Conservation (phyloP, 2,888 invertebrate species). For the Pemphredon lugubris region DNA sequence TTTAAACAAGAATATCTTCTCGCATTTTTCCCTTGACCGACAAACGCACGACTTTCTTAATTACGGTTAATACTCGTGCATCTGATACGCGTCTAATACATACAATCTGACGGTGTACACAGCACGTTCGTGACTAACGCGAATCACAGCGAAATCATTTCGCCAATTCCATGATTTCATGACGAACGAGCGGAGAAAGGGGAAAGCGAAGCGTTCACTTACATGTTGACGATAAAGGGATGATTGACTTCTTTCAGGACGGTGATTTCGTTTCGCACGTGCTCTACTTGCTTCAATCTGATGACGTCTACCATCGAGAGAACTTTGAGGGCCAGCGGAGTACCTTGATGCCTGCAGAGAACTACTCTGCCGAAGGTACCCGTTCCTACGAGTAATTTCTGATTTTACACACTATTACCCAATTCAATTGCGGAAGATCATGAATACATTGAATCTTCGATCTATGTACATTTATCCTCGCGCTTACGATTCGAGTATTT, state of each 20-base stretch:
- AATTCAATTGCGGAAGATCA: no score
- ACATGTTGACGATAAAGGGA: slow-evolving; percentile 98
- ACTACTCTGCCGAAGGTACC: slow-evolving; percentile 98
- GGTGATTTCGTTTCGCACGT: slow-evolving; percentile 98
- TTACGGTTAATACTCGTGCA: no score
- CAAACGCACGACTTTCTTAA: slow-evolving; percentile 41
- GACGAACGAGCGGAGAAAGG: slow-evolving; percentile 13
- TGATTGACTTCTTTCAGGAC: slow-evolving; percentile 95
- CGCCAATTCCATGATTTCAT: no score
- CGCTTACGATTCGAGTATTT: no score
- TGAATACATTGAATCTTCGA: no score
- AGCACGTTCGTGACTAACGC: slow-evolving; percentile 9
- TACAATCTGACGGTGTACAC: no score
- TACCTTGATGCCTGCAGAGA: slow-evolving; percentile 91
- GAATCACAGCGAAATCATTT: no score
- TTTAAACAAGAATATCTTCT: slow-evolving; percentile 17
- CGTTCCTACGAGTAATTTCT: slow-evolving; percentile 86
- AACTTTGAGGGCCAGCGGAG: slow-evolving; percentile 91
- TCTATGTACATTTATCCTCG: no score
- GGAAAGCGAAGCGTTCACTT: slow-evolving; percentile 82
- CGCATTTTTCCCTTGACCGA: slow-evolving; percentile 20
- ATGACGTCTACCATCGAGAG: slow-evolving; percentile 96
- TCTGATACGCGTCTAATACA: no score
- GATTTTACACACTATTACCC: no score
- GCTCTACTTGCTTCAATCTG: slow-evolving; percentile 96